A percentile compares a stretch with the other conserved stretches of the same genome.
These are phyloP conservation scores for Archilochus colubris DNA, from an alignment of 2,113 vertebrate genomes.

Conservation along the genomic window DNA sequence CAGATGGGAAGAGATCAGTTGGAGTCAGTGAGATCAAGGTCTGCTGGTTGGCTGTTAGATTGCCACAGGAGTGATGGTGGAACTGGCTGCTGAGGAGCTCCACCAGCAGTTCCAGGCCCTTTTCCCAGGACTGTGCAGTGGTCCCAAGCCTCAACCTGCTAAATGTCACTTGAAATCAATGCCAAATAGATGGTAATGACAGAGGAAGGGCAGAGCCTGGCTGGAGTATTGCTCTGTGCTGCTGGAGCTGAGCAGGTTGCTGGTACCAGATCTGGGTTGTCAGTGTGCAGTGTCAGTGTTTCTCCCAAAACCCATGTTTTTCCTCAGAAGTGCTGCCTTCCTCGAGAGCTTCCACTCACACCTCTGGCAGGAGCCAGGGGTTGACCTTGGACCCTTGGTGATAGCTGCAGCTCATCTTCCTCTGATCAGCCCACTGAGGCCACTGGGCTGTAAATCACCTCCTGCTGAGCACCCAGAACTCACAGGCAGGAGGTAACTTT, in stretches of 20 bases:
- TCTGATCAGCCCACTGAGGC: not conserved
- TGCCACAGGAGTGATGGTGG: no score
- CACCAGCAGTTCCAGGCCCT: no score
- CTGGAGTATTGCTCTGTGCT: no score
- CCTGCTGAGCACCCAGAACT: constrained; percentile 47
- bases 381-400: not conserved
- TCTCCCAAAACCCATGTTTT: rapidly evolving
- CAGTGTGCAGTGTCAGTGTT: rapidly evolving
- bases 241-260: no score
- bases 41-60: no score
- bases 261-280: no score
- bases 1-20: not conserved
- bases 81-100: no score
- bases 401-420: not conserved
- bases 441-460: constrained; percentile 39
- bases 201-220: no score
- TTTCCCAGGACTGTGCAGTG: no score
- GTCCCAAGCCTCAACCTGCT: no score
- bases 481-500: constrained; percentile 58
- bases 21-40: not conserved
- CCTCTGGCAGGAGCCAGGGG: rapidly evolving
- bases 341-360: rapidly evolving
- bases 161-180: no score
- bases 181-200: no score
- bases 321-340: not conserved